Conservation (phyloP, 2,888 invertebrate genomes). For the Petrophora chlorosata region DNA sequence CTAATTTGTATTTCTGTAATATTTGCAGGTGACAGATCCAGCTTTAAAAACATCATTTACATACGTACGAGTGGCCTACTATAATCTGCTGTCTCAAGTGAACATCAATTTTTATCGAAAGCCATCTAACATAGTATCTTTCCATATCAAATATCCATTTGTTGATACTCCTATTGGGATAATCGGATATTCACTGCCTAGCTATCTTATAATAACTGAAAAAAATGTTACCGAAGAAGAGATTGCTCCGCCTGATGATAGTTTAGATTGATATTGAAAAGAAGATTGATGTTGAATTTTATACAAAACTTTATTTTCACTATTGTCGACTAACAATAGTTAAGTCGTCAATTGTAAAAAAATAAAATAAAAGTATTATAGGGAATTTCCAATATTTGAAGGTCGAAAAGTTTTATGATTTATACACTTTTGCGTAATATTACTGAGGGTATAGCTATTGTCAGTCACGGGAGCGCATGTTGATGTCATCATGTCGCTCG, state of each 20-base stretch:
- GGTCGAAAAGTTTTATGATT: slow-evolving; percentile 59
- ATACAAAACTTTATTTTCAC: slow-evolving; percentile 69
- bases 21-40: background rate
- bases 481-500: slow-evolving; percentile 76
- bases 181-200: slow-evolving; percentile 45
- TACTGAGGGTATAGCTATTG: slow-evolving; percentile 18
- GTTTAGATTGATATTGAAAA: no score
- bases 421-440: slow-evolving; percentile 44
- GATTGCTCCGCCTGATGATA: no score
- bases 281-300: slow-evolving; percentile 33
- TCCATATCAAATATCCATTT: slow-evolving; percentile 49
- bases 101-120: slow-evolving; percentile 35
- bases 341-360: slow-evolving; percentile 74
- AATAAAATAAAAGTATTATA: slow-evolving; percentile 67
- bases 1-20: background rate
- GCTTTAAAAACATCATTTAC: slow-evolving; percentile 34
- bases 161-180: slow-evolving; percentile 42
- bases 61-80: slow-evolving; percentile 45
- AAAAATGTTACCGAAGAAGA: background rate
- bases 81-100: slow-evolving; percentile 42
- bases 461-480: slow-evolving; percentile 72
- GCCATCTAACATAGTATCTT: slow-evolving; percentile 30
- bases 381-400: slow-evolving; percentile 68
- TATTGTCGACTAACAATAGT: slow-evolving; percentile 78
- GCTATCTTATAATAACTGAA: background rate